Base-by-base conservation (phyloP, 1,140 invertebrate species). In the Drosophila kikkawai region DNA sequence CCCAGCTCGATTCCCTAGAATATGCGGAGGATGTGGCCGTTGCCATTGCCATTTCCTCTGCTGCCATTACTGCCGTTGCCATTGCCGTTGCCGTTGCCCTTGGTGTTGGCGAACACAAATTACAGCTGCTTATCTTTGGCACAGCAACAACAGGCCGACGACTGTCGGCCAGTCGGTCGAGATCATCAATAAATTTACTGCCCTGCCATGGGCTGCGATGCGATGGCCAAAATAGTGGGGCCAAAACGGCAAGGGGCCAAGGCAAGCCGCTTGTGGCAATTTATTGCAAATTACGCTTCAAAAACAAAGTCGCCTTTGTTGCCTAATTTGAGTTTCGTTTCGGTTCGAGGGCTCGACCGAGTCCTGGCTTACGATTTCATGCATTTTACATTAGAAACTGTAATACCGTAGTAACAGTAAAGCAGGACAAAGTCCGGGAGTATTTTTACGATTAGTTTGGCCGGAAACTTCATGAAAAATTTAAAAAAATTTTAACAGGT, bases 201-300 rank as follows among this genome's bases (percentile, higher is more conserved):
- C 42, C 67, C 67, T 42, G 69, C 67, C 44, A 60, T 37, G 64
- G 68, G 74, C 65, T 64, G 65, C 79, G 53, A 60, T 42, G 65
- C 76, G 50, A 66, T 70, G 79, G 73, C 73, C 81, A 81, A 81
- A 88, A 80, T 78, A 78, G 61, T 85, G 75, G 77, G 36, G 44
- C 63, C 56, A 68, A 45, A 48, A 19, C 37, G 32, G 59, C 37
- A 58, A 65, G 51, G 22, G 56, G 70, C 48, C 39, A 69, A 26
- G 64, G 61, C 41, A 70, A 70, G 80, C 67, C 71, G 81, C 81
- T 67, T 55, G 63, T 70, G 81, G 81, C 81, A 90, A 90, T 90
- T 90, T 90, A 90, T 90, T 90, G 85, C 85, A 90, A 90, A 90
- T 90, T 85, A 90, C 70, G 81, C 85, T 88, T 87, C 84, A 81